Evolutionary conservation across 2,888 invertebrate genomes (phyloP).

Genomic region (Tetragnatha montana): DNA sequence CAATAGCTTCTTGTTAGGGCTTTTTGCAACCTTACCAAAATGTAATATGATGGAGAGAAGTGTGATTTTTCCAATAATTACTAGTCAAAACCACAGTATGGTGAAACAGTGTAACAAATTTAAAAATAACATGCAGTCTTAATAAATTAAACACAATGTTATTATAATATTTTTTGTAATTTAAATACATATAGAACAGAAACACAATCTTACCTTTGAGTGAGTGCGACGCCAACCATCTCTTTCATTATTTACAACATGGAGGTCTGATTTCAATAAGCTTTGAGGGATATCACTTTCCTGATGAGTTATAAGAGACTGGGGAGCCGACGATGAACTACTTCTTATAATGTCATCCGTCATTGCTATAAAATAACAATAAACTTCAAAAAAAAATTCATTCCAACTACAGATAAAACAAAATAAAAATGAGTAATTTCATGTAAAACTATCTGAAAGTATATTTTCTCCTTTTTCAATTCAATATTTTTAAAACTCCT

Average conservation of each 20-base stretch:
- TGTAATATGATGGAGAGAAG: too few relatives aligned
- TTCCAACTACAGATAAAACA: too few relatives aligned
- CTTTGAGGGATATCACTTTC: conserved; percentile 66
- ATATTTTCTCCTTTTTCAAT: too few relatives aligned
- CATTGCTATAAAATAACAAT: conserved; percentile 40
- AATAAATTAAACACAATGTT: background rate
- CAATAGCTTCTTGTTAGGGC: too few relatives aligned
- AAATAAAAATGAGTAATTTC: too few relatives aligned
- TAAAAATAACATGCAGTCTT: background rate
- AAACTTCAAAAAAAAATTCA: too few relatives aligned
- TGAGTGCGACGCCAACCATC: conserved; percentile 68
- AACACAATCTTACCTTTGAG: conserved; percentile 45
- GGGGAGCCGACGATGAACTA: conserved; percentile 65
- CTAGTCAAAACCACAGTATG: background rate
- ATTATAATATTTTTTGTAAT: background rate
- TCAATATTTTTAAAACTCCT: too few relatives aligned
- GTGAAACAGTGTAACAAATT: background rate
- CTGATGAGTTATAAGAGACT: conserved; percentile 64
- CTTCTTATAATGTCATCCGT: conserved; percentile 62
- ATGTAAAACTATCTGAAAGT: too few relatives aligned
- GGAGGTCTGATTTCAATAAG: conserved; percentile 66
- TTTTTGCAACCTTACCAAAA: too few relatives aligned
- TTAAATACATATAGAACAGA: background rate
- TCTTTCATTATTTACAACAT: conserved; percentile 65
- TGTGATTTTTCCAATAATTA: background rate